Percentiles rank a stretch among this genome's conserved stretches.
Conservation (phyloP, 2,888 invertebrate species). For the Mythimna lalbum region DNA sequence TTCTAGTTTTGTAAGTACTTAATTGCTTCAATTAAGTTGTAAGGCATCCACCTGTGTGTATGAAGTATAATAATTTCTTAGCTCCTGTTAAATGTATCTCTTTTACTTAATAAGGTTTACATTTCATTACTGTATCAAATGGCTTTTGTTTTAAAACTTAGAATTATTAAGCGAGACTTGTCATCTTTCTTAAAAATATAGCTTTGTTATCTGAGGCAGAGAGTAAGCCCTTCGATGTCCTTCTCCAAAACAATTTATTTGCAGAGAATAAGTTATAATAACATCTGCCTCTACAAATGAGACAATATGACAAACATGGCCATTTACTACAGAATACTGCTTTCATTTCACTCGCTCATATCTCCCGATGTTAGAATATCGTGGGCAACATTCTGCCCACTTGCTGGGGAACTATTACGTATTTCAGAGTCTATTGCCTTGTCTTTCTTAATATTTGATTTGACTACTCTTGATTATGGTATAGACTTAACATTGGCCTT, state of each 20-base stretch:
- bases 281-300: slow-evolving; percentile 43
- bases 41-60: neutral
- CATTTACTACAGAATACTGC: slow-evolving; percentile 61
- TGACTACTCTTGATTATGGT: neutral
- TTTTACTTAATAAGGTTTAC: neutral
- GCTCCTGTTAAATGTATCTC: neutral
- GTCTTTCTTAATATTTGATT: neutral
- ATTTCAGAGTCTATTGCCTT: slow-evolving; percentile 38
- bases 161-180: neutral
- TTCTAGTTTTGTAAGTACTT: neutral
- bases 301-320: slow-evolving; percentile 56
- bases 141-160: neutral
- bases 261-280: slow-evolving; percentile 51
- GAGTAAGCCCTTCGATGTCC: slow-evolving; percentile 26
- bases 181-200: slow-evolving; percentile 4
- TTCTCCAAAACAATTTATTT: slow-evolving; percentile 28
- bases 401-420: slow-evolving; percentile 68
- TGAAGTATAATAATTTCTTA: neutral
- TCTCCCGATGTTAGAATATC: slow-evolving; percentile 69
- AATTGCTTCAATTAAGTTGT: neutral
- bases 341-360: slow-evolving; percentile 75
- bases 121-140: neutral
- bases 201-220: slow-evolving; percentile 7
- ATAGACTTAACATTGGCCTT: neutral
- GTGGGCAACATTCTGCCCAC: slow-evolving; percentile 75